Evolutionary conservation across 2,888 invertebrate genomes (phyloP).

Genomic region (Sicus ferrugineus): DNA sequence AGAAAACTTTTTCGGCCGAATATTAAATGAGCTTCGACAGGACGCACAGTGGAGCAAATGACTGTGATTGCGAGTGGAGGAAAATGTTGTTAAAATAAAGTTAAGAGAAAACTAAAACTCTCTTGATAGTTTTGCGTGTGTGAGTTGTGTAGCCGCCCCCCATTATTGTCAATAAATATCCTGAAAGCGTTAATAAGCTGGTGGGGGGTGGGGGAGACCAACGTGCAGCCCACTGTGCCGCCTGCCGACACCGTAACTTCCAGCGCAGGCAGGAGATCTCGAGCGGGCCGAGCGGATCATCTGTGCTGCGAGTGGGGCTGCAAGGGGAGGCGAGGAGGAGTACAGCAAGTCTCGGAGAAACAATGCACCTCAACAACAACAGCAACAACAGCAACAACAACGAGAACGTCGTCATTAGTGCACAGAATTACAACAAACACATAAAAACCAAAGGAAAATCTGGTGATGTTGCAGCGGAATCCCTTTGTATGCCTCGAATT

Average conservation of each 20-base stretch:
- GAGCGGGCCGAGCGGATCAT: background rate
- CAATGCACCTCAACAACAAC: conserved; percentile 4
- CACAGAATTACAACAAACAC: conserved; percentile 18
- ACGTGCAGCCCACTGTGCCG: conserved; percentile 6
- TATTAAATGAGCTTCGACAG: background rate
- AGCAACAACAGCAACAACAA: background rate
- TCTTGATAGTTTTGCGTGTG: too few species aligned
- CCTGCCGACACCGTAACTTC: background rate
- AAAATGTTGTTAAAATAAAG: too few species aligned
- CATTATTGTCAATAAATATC: too few species aligned
- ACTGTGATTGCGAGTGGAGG: background rate
- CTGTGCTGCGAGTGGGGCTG: background rate
- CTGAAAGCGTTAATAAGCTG: too few species aligned
- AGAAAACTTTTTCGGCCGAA: background rate
- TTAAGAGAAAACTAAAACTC: background rate
- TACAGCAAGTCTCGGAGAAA: background rate
- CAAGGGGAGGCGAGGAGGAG: background rate
- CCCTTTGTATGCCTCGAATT: background rate
- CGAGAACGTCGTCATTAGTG: too few species aligned
- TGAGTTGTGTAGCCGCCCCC: too few species aligned
- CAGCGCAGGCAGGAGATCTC: conserved; percentile 15
- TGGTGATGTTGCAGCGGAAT: conserved; percentile 24
- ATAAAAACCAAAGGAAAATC: conserved; percentile 25
- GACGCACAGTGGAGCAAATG: background rate
- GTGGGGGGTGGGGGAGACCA: background rate